Evolutionary conservation across 2,888 invertebrate genomes (phyloP), one percentile per base, ranked within the genome.

Genomic region (Bombylius discolor): DNA sequence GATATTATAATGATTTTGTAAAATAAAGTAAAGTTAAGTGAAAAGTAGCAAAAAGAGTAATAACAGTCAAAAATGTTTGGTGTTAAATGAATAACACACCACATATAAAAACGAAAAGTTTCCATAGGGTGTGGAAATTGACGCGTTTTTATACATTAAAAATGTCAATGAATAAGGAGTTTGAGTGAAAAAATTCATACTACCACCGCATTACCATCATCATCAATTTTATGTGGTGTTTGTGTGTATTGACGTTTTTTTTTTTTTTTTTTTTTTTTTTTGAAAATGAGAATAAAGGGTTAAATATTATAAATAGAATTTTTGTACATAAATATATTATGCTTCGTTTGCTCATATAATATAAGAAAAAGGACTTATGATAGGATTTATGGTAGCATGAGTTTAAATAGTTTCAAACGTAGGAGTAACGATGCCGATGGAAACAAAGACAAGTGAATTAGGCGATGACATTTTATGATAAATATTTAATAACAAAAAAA

Each of bases 31-130:
- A 23, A 23, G 23, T 23, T 23, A 23, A 23, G 23, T 23, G 23
- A 23, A 23, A 23, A 23, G 23, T 3, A 42, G 11, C 8, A 42
- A 11, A 11, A 42, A 42, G 12, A 42, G 12, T 4, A 42, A 42
- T 11, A 59, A 51, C 57, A 57, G 59, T 55, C 57, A 53, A 59
- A 57, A 54, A 59, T 57, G 53, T 55, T 59, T 55, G 59, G 55
- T 50, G 59, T 53, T 56, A 55, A 46, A 59, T 59, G 55, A 52
- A 42, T 42, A 42, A 42, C 39, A 42, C 39, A 11, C 11, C 8
- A 42, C 8, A 42, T 42, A 42, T 11, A 42, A 42, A 42, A 11
- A 42, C 23, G 23, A 23, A 23, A 23, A 23, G 23, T 23, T 23
- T 23, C 23, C 23, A 23, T 11, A 11, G 39, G 39, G 39, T 11